Evolutionary conservation across 2,113 vertebrate species (phyloP), one percentile per base, ranked within the genome.

Genomic region (Hucho hucho): DNA sequence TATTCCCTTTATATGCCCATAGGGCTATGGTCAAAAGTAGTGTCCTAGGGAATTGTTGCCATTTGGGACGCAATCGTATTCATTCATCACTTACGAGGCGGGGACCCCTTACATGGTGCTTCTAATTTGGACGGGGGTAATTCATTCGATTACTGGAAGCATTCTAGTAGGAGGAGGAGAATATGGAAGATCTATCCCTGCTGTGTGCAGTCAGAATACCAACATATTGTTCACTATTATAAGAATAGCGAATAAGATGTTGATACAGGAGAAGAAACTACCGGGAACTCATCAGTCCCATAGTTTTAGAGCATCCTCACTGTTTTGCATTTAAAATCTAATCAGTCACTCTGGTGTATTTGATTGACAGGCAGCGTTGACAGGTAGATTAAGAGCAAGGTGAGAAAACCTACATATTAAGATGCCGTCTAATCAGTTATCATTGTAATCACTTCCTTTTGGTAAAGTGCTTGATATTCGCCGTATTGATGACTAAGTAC

Each of bases 101-200:
- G 49, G 49, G 49, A 65, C 49, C 16, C 16, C 7, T 28, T 79
- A 77, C 78, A 64, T 83, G 56, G 75, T 64, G 24, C 69, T 59
- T 83, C 69, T 83, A 75, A 91, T 87, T 88, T 83, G 74, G 70
- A 81, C 25, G 74, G 72, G 69, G 81, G 4, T 83, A 85, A 88
- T 91, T 89, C 87, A 90, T 89, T 73, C 65, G 61, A 87, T 88
- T 82, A 77, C 78, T 75, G 80, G 53, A 77, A 79, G 76, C 16
- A 49, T 87, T 79, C 75, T 89, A 84, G 87, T 83, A 26, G 74
- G 63, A 3, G 7, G 75, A 67, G 73, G 74, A 53, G 49, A 18
- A 72, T 63, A 78, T 53, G 53, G 66, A 75, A 28, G 72, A 73
- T 69, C 83, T 74, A 77, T 74, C 79, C 80, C 86, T 32, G 79